Percentiles rank a stretch among this genome's conserved stretches.
These are phyloP conservation scores for Machaerirhynchus nigripectus DNA, from an alignment of 2,113 vertebrate species.

Conservation along the genomic window DNA sequence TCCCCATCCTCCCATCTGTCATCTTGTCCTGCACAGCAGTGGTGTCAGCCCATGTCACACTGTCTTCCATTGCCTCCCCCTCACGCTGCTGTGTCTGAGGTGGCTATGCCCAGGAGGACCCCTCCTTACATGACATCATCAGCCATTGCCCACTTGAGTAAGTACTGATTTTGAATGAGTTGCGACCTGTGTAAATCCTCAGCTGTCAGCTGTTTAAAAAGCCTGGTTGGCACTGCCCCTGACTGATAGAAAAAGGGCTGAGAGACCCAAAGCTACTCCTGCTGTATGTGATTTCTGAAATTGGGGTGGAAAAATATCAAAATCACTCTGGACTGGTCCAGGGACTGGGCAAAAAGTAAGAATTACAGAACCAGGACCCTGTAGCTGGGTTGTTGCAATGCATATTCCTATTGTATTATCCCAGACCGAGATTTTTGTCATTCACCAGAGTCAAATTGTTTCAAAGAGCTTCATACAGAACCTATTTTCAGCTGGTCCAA, in stretches of 20 bases:
- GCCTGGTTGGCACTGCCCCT: background rate
- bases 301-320: background rate
- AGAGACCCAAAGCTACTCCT: background rate
- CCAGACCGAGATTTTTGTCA: background rate
- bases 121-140: constrained; percentile 83
- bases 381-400: background rate
- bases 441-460: background rate
- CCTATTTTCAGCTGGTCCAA: background rate
- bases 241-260: background rate
- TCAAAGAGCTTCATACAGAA: background rate
- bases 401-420: background rate
- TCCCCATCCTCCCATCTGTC: constrained; percentile 62
- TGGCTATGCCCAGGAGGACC: constrained; percentile 83
- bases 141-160: constrained; percentile 84
- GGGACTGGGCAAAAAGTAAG: background rate
- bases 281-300: background rate
- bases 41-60: constrained; percentile 71
- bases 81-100: constrained; percentile 84
- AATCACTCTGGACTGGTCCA: background rate
- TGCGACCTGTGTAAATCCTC: background rate
- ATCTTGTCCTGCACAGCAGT: constrained; percentile 75
- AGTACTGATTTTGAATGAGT: constrained; percentile 76
- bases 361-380: background rate
- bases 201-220: background rate
- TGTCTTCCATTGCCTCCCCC: constrained; percentile 81